phyloP scores from a whole-genome alignment of 2,888 invertebrate genomes.

The Hydrotaea diabolus region DNA sequence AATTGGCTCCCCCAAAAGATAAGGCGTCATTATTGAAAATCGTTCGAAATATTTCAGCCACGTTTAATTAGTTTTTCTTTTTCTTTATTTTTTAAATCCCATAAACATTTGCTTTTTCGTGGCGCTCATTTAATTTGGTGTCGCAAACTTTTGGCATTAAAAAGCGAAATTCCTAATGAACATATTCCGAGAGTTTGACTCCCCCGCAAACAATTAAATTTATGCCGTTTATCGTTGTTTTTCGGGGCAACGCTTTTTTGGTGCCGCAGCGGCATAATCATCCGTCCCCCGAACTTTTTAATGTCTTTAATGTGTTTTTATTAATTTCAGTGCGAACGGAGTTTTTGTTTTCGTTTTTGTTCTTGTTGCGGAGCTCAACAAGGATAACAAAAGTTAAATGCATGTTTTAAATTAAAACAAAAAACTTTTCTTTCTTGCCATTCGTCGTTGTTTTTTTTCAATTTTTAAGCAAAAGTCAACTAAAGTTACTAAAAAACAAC shows the following conservation, averaged over 20 bases:
- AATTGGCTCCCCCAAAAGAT: too few relatives aligned
- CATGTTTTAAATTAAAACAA: conserved; percentile 64
- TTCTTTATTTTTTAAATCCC: neutral
- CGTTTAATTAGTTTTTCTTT: neutral
- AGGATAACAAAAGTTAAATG: conserved; percentile 67
- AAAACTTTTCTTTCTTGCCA: conserved; percentile 14
- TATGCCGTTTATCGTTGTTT: conserved; percentile 39
- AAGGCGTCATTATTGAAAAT: neutral
- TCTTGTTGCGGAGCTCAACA: conserved; percentile 51
- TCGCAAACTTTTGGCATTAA: conserved; percentile 31
- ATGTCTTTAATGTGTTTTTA: conserved; percentile 65
- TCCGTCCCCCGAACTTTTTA: conserved; percentile 56
- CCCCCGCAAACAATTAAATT: conserved; percentile 50
- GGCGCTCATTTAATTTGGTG: neutral
- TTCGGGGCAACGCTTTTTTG: conserved; percentile 17
- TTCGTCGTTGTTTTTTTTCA: neutral
- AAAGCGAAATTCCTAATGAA: conserved; percentile 21
- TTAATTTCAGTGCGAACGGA: conserved; percentile 56
- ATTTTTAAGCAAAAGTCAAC: conserved; percentile 54
- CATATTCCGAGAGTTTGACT: conserved; percentile 39
- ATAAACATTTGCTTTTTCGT: neutral
- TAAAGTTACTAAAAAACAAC: conserved; percentile 54
- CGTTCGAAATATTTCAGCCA: neutral
- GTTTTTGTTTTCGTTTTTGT: conserved; percentile 37
- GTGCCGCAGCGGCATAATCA: conserved; percentile 26